Percentiles rank a stretch among this genome's conserved stretches.
These are phyloP conservation scores for Solen grandis DNA, from an alignment of 1,140 invertebrate species.

Conservation along the genomic window DNA sequence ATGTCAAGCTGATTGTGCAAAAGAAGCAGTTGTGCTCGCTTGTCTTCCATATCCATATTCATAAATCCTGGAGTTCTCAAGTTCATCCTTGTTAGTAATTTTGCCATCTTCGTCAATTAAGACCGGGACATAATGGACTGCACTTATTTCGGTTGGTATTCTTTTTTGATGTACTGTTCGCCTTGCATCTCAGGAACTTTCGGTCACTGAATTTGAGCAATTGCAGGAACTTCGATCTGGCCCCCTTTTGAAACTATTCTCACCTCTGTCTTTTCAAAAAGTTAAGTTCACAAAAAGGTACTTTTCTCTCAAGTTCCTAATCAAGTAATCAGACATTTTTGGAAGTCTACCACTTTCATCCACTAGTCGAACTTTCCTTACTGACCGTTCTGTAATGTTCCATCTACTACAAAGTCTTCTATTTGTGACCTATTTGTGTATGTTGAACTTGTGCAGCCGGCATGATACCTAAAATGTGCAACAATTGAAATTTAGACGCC, in stretches of 20 bases:
- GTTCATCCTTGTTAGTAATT: constrained; percentile 41
- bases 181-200: background rate
- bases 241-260: constrained; percentile 23
- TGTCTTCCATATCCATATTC: background rate
- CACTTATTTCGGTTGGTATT: no score
- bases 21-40: background rate
- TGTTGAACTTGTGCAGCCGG: background rate
- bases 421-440: background rate
- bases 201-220: background rate
- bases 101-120: constrained; percentile 42
- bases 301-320: constrained; percentile 33
- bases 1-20: background rate
- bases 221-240: constrained; percentile 30
- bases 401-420: constrained; percentile 43
- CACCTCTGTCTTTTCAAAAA: constrained; percentile 21
- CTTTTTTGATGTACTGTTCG: background rate
- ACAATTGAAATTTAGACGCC: no score
- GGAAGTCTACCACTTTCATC: constrained; percentile 17
- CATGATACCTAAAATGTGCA: no score
- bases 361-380: constrained; percentile 7
- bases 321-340: constrained; percentile 36
- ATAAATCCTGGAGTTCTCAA: constrained; percentile 23
- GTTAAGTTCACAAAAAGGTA: no score
- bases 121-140: constrained; percentile 50
- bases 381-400: constrained; percentile 19